Evolutionary conservation across 2,888 invertebrate species (phyloP).

Genomic region (Volucella inflata): DNA sequence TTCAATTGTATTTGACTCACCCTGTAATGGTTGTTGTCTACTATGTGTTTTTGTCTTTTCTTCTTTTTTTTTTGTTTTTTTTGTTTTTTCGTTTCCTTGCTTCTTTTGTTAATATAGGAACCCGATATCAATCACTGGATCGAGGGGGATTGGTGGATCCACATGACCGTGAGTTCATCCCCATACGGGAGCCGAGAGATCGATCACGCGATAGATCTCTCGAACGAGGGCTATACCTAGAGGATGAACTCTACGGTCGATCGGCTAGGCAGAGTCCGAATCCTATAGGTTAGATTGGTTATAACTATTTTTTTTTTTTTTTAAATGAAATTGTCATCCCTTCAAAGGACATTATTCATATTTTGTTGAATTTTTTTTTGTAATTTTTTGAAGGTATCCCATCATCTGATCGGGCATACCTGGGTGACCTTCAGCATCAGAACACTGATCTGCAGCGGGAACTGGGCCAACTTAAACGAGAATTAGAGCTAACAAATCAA

Average conservation of each 20-base stretch:
- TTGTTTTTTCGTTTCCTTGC: too few relatives aligned
- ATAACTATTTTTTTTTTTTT: conserved; percentile 73
- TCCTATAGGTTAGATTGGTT: conserved; percentile 83
- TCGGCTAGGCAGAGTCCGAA: conserved; percentile 90
- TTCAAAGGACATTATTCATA: not conserved
- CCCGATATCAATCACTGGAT: conserved; percentile 89
- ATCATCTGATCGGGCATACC: conserved; percentile 87
- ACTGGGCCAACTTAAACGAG: conserved; percentile 95
- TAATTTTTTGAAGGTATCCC: conserved; percentile 82
- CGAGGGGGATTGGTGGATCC: conserved; percentile 89
- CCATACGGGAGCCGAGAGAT: conserved; percentile 90
- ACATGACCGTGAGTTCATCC: conserved; percentile 94
- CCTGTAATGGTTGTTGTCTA: conserved; percentile 13
- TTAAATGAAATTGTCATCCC: conserved; percentile 3
- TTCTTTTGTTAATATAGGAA: conserved; percentile 78
- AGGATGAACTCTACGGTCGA: conserved; percentile 88
- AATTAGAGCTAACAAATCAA: conserved; percentile 97
- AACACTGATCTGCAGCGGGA: conserved; percentile 97
- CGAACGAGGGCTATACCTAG: conserved; percentile 88
- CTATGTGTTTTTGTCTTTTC: conserved; percentile 4
- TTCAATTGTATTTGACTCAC: conserved; percentile 7
- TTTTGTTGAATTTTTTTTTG: not conserved
- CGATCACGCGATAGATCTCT: conserved; percentile 88
- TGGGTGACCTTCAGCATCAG: conserved; percentile 95
- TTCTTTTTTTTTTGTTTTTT: conserved; percentile 15